A percentile compares a stretch with the other conserved stretches of the same genome.
Conservation (phyloP, 2,797 vertebrate species). For the Halcyon leucocephala region DNA sequence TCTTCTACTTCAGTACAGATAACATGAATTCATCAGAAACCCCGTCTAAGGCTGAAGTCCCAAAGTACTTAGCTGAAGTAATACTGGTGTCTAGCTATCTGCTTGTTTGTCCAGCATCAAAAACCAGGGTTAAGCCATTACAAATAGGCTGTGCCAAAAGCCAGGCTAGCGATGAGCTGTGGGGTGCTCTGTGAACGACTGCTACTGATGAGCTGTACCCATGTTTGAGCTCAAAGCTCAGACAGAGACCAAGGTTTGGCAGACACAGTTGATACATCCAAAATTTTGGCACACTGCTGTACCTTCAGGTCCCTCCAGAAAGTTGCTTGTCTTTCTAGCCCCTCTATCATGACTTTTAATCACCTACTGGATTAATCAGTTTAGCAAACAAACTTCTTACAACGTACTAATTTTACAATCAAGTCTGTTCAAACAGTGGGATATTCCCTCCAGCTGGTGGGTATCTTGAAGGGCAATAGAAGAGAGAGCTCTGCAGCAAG, state of each 20-base stretch:
- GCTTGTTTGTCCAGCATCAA: neutral
- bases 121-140: neutral
- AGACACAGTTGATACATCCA: neutral
- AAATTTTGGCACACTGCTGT: neutral
- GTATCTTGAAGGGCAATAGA: neutral
- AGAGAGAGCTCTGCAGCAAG: neutral
- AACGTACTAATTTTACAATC: neutral
- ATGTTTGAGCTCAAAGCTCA: neutral
- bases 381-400: neutral
- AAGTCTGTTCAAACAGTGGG: neutral
- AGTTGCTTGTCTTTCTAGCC: neutral
- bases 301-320: neutral
- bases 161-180: neutral
- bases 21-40: neutral
- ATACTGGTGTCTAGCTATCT: neutral
- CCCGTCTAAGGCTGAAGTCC: neutral
- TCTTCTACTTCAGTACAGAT: neutral
- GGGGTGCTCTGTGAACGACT: neutral
- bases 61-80: neutral
- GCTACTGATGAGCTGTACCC: neutral
- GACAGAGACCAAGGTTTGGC: neutral
- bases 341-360: neutral
- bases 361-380: neutral
- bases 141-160: neutral
- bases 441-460: neutral